These are phyloP conservation scores for Calypte anna DNA, from an alignment of 2,113 vertebrate genomes.

Conservation along the genomic window DNA sequence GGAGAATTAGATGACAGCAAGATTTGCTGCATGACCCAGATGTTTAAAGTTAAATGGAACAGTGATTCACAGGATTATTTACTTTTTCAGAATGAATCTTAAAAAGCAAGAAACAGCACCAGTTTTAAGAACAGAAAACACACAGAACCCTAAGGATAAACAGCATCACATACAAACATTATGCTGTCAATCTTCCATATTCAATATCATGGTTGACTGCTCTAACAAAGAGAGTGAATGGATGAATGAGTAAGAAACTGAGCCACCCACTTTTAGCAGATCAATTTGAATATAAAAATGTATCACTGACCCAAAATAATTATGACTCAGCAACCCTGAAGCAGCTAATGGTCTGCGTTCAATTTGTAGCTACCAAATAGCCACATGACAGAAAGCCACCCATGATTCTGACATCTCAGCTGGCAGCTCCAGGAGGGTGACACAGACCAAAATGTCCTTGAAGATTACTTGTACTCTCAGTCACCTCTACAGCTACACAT, in stretches of 20 bases:
- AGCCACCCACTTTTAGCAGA: background rate
- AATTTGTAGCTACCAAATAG: background rate
- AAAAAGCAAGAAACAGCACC: background rate
- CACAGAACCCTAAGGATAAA: background rate
- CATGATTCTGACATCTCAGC: background rate
- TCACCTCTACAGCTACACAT: background rate
- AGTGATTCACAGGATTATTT: background rate
- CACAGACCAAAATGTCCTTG: background rate
- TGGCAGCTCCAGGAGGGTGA: background rate
- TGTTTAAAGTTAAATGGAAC: slow-evolving; percentile 4
- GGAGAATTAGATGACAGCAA: background rate
- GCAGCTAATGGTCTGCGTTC: background rate
- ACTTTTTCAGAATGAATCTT: background rate
- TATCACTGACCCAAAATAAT: background rate
- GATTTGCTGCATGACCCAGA: background rate
- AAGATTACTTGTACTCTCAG: background rate
- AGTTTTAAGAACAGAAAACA: background rate
- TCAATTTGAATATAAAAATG: background rate
- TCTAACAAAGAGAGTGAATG: background rate
- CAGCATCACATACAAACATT: background rate
- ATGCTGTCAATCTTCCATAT: background rate
- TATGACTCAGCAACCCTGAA: background rate
- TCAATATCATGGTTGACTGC: background rate
- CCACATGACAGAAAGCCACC: background rate
- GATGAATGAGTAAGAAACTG: background rate